These are phyloP conservation scores for Sebastes flavidus DNA, from an alignment of 2,797 vertebrate species.

Conservation along the genomic window DNA sequence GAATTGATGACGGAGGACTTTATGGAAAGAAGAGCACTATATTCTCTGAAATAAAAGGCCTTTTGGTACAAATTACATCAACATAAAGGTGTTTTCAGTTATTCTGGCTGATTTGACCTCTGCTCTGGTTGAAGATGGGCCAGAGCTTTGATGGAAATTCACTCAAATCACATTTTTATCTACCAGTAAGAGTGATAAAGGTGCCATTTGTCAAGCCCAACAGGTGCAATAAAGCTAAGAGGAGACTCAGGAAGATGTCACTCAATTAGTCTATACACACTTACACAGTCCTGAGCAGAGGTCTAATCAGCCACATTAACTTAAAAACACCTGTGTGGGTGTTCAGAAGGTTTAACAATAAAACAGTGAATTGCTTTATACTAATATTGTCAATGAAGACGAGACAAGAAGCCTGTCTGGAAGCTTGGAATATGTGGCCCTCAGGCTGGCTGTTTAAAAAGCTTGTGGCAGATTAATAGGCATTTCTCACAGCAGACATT, in stretches of 20 bases:
- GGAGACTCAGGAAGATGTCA: too few species aligned
- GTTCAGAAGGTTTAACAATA: neutral
- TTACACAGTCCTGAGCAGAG: too few species aligned
- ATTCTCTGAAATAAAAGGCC: neutral
- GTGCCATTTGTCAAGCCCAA: accelerated
- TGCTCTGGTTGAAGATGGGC: accelerated
- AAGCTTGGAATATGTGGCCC: neutral
- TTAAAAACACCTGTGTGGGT: too few species aligned
- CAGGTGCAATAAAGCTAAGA: neutral
- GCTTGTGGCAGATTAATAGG: too few species aligned
- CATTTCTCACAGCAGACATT: too few species aligned
- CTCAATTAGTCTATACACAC: too few species aligned
- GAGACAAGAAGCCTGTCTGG: neutral
- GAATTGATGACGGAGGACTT: neutral
- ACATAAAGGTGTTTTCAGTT: neutral
- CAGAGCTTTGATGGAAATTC: neutral
- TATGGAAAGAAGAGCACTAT: neutral
- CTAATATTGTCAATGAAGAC: neutral
- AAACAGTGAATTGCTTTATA: neutral
- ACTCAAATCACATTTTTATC: too few species aligned
- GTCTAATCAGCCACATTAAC: too few species aligned
- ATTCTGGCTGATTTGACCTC: accelerated
- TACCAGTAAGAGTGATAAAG: neutral
- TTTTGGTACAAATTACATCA: neutral
- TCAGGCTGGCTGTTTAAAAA: too few species aligned